phyloP scores from a whole-genome alignment of 2,797 vertebrate genomes.

The Crocodylus rhombifer region DNA sequence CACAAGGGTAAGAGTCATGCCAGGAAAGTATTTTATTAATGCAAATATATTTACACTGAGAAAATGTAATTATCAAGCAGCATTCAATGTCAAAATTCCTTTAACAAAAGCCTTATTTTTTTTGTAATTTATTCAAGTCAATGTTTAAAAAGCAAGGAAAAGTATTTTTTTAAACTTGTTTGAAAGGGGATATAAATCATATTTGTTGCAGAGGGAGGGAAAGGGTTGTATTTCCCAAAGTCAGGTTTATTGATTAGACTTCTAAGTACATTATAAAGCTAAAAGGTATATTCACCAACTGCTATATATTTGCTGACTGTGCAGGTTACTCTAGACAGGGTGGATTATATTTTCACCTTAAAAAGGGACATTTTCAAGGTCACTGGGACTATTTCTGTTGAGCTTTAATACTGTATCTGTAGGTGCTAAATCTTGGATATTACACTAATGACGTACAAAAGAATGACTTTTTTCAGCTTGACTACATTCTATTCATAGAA shows the following conservation, averaged over 20 bases:
- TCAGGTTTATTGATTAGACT: constrained; percentile 76
- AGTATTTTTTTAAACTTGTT: constrained; percentile 21
- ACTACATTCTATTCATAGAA: constrained; percentile 48
- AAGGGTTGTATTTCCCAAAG: constrained; percentile 69
- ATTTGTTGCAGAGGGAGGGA: constrained; percentile 44
- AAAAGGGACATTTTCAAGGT: constrained; percentile 71
- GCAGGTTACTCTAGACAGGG: constrained; percentile 44
- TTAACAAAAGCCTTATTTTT: not conserved
- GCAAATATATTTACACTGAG: not conserved
- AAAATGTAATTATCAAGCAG: not conserved
- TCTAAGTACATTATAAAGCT: constrained; percentile 69
- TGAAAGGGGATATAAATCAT: constrained; percentile 56
- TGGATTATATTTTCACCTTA: constrained; percentile 56
- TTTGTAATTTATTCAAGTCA: constrained; percentile 14
- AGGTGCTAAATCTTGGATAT: constrained; percentile 65
- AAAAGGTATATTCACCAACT: constrained; percentile 66
- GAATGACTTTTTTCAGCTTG: constrained; percentile 66
- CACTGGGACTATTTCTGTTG: constrained; percentile 65
- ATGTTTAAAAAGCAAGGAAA: constrained; percentile 28
- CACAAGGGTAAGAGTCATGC: not conserved
- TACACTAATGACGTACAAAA: constrained; percentile 67
- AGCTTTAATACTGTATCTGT: constrained; percentile 58
- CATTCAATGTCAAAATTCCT: not conserved
- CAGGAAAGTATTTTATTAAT: not conserved
- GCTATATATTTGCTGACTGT: constrained; percentile 60